Evolutionary conservation across 2,797 vertebrate genomes (phyloP), one percentile per base, ranked within the genome.

Genomic region (Ptychobarbus kaznakovi): DNA sequence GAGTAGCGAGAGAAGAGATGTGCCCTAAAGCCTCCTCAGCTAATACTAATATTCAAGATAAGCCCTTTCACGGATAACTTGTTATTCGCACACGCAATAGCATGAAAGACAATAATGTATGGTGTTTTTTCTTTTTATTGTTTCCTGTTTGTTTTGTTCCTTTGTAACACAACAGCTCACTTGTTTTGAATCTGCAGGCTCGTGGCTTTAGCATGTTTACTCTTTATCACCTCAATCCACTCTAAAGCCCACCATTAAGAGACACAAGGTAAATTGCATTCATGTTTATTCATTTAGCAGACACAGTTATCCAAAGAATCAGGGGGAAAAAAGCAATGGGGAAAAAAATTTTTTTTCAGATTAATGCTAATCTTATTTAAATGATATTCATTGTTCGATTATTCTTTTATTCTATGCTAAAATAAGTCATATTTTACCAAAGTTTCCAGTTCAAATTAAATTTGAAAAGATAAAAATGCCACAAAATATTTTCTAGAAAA

Each of bases 51-150:
- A 89, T 89, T 90, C 83, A 20, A 68, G 90, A 91, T 94, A 93
- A 94, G 88, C 93, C 87, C 70, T 86, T 16, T 80, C 86, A 84
- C 84, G 40, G 16, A 86, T 89, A 92, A 90, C 89, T 93, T 93
- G 92, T 94, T 94, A 91, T 94, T 94, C 56, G 77, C 22, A 89
- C 87, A 90, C 88, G 86, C 38, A 89, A 89, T 86, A 80, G 86
- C 91, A 91, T 92, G 93, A 94, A 94, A 93, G 92, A 94, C 92
- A 91, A 93, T 92, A 92, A 90, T 65, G 61, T 56, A 56, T 69
- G 51, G 12, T 58, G 65, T 22, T 35, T 77, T 82, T 78, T 51
- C 0, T 75, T 53, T 70, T 65, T 65, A 66, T 63, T 58, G 40
- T 77, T 76, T 84, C 79, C 35, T 86, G 70, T 75, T 86, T 88